Evolutionary conservation across 2,888 invertebrate genomes (phyloP), one percentile per base, ranked within the genome.

Genomic region (Mythimna pallens): DNA sequence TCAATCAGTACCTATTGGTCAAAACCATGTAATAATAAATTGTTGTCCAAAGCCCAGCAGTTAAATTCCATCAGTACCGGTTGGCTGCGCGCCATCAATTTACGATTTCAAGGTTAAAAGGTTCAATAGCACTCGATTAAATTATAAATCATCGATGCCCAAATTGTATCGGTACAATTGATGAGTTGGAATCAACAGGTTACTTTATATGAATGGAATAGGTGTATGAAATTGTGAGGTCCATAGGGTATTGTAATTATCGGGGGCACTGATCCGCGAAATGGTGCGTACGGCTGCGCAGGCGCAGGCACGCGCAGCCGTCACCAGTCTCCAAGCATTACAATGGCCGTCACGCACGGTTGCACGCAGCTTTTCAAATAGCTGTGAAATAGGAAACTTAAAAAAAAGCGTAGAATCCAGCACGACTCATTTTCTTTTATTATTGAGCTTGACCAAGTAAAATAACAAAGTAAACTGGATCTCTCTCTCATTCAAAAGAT

Each of bases 201-300:
- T 91, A 89, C 90, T 69, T 80, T 76, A 67, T 78, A 81, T 81
- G 75, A 76, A 86, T 83, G 75, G 71, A 86, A 70, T 85, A 83
- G 85, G 85, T 87, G 88, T 90, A 89, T 87, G 84, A 88, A 90
- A 91, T 87, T 87, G 89, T 89, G 86, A 87, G 86, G 86, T 88
- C 84, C 84, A 84, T 89, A 86, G 89, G 85, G 86, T 86, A 83
- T 47, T 76, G 89, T 90, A 93, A 94, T 95, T 94, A 95, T 87
- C 79, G 91, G 69, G 86, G 78, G 90, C 93, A 93, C 88, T 89
- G 91, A 93, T 88, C 92, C 93, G 93, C 91, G 92, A 93, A 95
- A 95, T 95, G 84, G 88, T 84, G 85, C 87, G 85, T 83, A 85
- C 85, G 86, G 85, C 82, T 89, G 89, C 88, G 86, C 87, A 67